Base-by-base conservation (phyloP, 1,140 invertebrate species). In the Acromyrmex charruanus region DNA sequence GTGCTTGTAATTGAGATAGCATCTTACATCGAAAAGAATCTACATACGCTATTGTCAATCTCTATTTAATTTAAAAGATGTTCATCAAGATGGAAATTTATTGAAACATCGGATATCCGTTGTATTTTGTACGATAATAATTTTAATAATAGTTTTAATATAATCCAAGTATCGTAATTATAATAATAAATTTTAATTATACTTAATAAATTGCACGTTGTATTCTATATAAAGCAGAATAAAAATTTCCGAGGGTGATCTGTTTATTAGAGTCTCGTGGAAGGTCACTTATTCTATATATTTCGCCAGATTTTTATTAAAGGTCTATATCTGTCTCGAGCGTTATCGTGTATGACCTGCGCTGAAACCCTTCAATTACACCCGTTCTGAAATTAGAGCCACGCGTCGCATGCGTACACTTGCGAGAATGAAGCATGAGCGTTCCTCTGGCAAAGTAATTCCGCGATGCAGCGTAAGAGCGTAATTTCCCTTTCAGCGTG, bases 401-500 rank as follows among this genome's bases (percentile, higher is more conserved):
- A 80, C 68, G 55, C 39, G 55, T 74, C 58, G 68, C 25, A 72
- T 61, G 69, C 68, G 68, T 82, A 74, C 39, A 72, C 79, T 69
- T 72, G 68, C 12, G 53, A 49, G 53, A 84, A 84, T 84, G 71
- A 59, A n/a, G 55, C 55, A 51, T 53, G 53, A 71, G 25, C 51
- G 55, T 84, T 74, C 69, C 58, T 61, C 77, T 59, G 66, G 77
- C 81, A 81, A 71, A 79, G 80, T 87, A 89, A 90, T 87, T 68
- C 58, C 25, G 68, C 44, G 58, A 69, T 61, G 72, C 85, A 87
- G 65, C 44, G 28, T 77, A 72, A 53, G 61, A 72, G 65, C 66
- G 77, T 86, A 89, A 89, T 90, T 90, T 90, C 88, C 77, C 75
- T 90, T 90, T 90, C 89, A 89, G 58, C 89, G 88, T 75, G 58